Base-by-base conservation (phyloP, 2,888 invertebrate species). In the Tetragonula carbonaria region DNA sequence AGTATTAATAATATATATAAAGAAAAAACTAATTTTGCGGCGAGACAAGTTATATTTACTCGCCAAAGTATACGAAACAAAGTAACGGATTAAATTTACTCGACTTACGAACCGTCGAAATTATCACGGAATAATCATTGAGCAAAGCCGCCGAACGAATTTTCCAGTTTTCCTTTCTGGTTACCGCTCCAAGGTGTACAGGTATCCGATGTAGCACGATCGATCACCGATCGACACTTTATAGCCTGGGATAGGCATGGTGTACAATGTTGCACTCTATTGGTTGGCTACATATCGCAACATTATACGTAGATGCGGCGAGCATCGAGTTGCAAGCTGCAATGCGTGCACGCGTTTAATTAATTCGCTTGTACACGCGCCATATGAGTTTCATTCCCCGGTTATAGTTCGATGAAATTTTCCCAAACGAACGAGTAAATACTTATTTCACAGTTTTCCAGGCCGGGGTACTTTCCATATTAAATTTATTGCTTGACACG, bases 301-400 rank as follows among this genome's bases (percentile, higher is more conserved):
- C 74, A 67, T 74, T 84, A 82, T 74, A 82, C 84, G 73, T 62
- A 62, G 51, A 70, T 50, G 59, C 59, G 74, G 45, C 72, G 59
- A 55, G 84, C 84, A 78, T 82, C 84, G 78, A 74, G 82, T 84
- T 84, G 77, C 84, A 74, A 13, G 65, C 77, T 63, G 66, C 59
- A 59, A 80, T 80, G 74, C 70, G 74, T 71, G 76, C 68, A 62
- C 73, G 53, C 73, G 73, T 73, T 82, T 74, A 82, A 84, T 84
- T 82, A 82, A 84, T 84, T 82, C 70, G 59, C 73, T 23, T 53
- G 57, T 74, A 65, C 73, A 53, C 71, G 28, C 45, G 14, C 45
- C 45, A 2, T 11, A 38, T 5, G 68, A 21, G 57, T 74, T 63
- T 51, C 65, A 23, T 59, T 71, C 45, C 28, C 62, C n/a, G 28